Conservation (phyloP, 2,888 invertebrate species). For the Drosophila engyochracea region DNA sequence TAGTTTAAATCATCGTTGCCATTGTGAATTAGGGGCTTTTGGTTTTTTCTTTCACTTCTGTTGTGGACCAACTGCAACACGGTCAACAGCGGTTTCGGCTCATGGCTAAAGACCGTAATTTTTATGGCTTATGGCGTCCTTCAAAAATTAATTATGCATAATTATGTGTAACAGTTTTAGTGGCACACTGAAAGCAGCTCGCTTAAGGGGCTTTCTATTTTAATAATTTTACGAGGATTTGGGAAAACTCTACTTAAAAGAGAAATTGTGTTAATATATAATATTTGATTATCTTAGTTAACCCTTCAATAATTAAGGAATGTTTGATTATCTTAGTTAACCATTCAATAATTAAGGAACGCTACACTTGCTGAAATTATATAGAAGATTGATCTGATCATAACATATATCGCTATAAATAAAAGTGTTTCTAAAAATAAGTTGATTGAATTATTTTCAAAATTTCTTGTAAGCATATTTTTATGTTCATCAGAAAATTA, state of each 20-base stretch:
- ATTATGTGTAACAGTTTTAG: slow-evolving; percentile 41
- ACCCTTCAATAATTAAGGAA: not conserved
- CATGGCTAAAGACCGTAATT: slow-evolving; percentile 48
- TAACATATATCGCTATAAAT: not conserved
- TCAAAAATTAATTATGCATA: slow-evolving; percentile 51
- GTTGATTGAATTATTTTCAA: not conserved
- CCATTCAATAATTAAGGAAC: not conserved
- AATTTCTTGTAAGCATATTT: not conserved
- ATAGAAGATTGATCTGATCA: not conserved
- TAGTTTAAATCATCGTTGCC: slow-evolving; percentile 60
- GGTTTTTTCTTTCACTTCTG: not conserved
- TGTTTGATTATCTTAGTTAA: not conserved
- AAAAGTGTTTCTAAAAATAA: not conserved
- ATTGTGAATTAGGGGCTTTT: slow-evolving; percentile 21
- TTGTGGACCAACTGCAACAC: slow-evolving; percentile 11
- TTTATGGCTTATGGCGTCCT: slow-evolving; percentile 40
- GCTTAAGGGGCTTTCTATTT: not conserved
- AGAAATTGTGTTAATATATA: slow-evolving; percentile 1
- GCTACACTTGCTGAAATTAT: not conserved
- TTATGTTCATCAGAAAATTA: not conserved
- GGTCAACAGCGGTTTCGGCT: slow-evolving; percentile 35
- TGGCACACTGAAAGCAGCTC: slow-evolving; percentile 1
- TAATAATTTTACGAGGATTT: slow-evolving; percentile 2
- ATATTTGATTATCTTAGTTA: not conserved
- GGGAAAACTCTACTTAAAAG: not conserved